These are phyloP conservation scores for Gymnoscopelus braueri DNA, from an alignment of 2,797 vertebrate genomes.

Conservation along the genomic window DNA sequence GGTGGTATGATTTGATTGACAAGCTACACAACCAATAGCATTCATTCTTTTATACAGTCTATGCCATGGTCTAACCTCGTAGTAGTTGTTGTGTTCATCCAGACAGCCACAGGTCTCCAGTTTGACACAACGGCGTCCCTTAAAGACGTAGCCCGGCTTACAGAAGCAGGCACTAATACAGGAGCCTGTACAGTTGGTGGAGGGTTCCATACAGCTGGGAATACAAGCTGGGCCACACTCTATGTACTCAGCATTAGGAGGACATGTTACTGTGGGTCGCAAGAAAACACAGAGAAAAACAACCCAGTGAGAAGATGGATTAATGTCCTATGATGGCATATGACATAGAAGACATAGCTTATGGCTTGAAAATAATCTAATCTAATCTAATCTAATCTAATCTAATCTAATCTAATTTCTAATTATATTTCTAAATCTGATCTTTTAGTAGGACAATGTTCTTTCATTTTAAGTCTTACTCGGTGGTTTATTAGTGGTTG, in stretches of 20 bases:
- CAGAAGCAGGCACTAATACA: constrained; percentile 68
- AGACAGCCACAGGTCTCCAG: constrained; percentile 57
- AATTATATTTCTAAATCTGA: too few relatives aligned
- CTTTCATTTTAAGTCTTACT: too few relatives aligned
- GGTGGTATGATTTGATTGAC: too few relatives aligned
- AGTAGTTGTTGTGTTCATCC: constrained; percentile 59
- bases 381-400: too few relatives aligned
- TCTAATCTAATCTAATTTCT: too few relatives aligned
- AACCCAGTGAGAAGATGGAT: too few relatives aligned
- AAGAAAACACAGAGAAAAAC: neutral
- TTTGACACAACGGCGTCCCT: constrained; percentile 3
- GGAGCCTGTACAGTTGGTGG: constrained; percentile 52
- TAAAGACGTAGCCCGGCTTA: constrained; percentile 67
- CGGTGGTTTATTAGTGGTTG: neutral
- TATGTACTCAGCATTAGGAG: constrained; percentile 57
- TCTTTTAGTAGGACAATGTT: too few relatives aligned
- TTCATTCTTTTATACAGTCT: too few relatives aligned
- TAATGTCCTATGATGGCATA: too few relatives aligned
- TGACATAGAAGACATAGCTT: too few relatives aligned
- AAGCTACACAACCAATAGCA: too few relatives aligned
- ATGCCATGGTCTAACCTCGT: constrained; percentile 47
- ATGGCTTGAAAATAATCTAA: too few relatives aligned
- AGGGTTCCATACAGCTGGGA: constrained; percentile 61
- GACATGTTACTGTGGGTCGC: constrained; percentile 51
- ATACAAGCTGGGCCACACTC: constrained; percentile 63